Base-by-base conservation (phyloP, 2,113 vertebrate species). In the Zosterops borbonicus region DNA sequence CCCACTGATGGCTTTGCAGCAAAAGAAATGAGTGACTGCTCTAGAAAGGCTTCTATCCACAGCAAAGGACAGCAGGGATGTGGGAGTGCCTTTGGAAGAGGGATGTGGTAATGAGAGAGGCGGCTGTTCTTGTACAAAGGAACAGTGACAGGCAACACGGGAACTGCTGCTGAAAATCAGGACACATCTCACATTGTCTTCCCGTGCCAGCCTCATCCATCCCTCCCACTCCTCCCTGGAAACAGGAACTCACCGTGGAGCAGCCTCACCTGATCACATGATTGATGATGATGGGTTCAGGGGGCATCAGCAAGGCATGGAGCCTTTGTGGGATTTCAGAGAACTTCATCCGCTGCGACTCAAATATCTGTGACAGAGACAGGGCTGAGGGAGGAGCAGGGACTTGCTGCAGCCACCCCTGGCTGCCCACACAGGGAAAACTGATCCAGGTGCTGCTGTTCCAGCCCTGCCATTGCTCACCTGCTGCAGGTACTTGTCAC, bases 281-380 rank as follows among this genome's bases (percentile, higher is more conserved):
- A 85, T 99, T 99, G 86, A 99, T 99, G 97, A 99, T 99, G 96
- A 99, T 99, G 4, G 99, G 99, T n/a, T 99, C 99, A 2, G 99
- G 99, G n/a, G 99, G 99, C 99, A 99, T 99, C 47, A 99, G 98
- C 96, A 99, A 97, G 0, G 99, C 99, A 5, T 99, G 99, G 25
- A 99, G 97, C 42, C 99, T 96, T 35, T 99, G 98, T 2, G 98
- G 98, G 78, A 99, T 99, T 87, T 99, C 98, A 1, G 98, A 99
- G 96, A 99, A 99, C 97, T 99, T 99, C 98, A 99, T 99, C 90
- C 98, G 93, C 33, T 98, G 98, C 50, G 98, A 98, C 77, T 99
- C 98, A 62, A 99, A 99, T 29, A 99, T 99, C 98, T 99, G 84
- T 2, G 67, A n/a, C 60, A 77, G 76, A 89, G 65, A 91, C 15